Evolutionary conservation across 1,140 invertebrate species (phyloP), one percentile per base, ranked within the genome.

Genomic region (Aporrectodea caliginosa): DNA sequence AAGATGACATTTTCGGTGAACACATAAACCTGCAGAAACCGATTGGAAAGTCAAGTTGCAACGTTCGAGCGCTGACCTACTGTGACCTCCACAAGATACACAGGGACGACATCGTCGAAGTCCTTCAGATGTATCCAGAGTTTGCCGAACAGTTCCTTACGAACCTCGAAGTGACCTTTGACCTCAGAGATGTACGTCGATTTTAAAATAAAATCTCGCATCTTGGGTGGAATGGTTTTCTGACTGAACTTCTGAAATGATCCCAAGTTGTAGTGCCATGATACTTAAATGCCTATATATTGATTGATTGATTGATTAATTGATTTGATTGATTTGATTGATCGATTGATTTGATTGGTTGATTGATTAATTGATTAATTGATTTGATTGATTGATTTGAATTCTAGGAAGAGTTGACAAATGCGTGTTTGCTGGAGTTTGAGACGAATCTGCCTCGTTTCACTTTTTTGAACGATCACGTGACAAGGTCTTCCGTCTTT

Each of bases 31-130:
- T 94, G 81, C 92, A 98, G 89, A 86, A 92, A 32, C 97, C 95
- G 2, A 93, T 98, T 77, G 97, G 97, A 30, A 98, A 98, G 87
- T 98, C 96, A 69, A 95, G 95, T 83, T 98, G 94, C 88, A 96
- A 97, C 86, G 96, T 99, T 27, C 91, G 97, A 6, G 87, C 88
- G 6, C 81, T 89, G 32, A 86, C 86, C 30, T 89, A 88, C 83
- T 88, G 87, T 82, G 87, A 88, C 80, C 84, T 89, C 43, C 88
- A 89, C 80, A 88, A 87, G 81, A 89, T 89, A 71, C 85, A 87
- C 33, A 75, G 87, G 16, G 82, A 82, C 14, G 88, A 89, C 74
- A 79, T 89, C 0, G 81, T 83, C 69, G 87, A 88, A 73, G 85
- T 88, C 0, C 80, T 89, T 0, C 82, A 85, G 43, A 86, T 87